phyloP scores from a whole-genome alignment of 2,888 invertebrate genomes.

The Archips xylosteana region DNA sequence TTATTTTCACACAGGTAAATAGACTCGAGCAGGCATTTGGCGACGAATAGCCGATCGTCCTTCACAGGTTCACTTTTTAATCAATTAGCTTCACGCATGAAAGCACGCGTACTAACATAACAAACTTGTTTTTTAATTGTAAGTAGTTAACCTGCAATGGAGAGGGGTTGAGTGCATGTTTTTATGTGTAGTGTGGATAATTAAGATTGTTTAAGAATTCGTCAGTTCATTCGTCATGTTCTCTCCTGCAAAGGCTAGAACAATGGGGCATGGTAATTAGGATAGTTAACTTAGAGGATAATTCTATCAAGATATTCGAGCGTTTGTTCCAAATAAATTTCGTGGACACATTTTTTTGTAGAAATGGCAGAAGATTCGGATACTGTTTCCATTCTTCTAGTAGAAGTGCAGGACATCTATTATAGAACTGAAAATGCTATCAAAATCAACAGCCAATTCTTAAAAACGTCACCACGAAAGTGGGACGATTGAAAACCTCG shows the following conservation, averaged over 20 bases:
- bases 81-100: constrained; percentile 58
- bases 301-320: too few relatives aligned
- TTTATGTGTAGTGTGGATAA: background rate
- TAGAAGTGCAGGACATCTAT: too few relatives aligned
- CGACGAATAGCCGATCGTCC: constrained; percentile 34
- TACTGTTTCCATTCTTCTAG: too few relatives aligned
- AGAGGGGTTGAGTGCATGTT: background rate
- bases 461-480: too few relatives aligned
- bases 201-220: background rate
- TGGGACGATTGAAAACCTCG: too few relatives aligned
- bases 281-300: background rate
- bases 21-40: constrained; percentile 47
- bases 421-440: too few relatives aligned
- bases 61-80: constrained; percentile 59
- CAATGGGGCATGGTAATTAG: background rate
- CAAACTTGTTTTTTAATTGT: constrained; percentile 19
- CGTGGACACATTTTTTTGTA: too few relatives aligned
- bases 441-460: too few relatives aligned
- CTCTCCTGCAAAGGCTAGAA: background rate
- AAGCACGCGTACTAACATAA: constrained; percentile 49
- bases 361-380: too few relatives aligned
- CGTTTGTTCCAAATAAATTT: too few relatives aligned
- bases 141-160: constrained; percentile 28
- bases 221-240: background rate
- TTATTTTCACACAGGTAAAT: constrained; percentile 50